Base-by-base conservation (phyloP, 2,888 invertebrate genomes). In the Oxycera nigricornis region DNA sequence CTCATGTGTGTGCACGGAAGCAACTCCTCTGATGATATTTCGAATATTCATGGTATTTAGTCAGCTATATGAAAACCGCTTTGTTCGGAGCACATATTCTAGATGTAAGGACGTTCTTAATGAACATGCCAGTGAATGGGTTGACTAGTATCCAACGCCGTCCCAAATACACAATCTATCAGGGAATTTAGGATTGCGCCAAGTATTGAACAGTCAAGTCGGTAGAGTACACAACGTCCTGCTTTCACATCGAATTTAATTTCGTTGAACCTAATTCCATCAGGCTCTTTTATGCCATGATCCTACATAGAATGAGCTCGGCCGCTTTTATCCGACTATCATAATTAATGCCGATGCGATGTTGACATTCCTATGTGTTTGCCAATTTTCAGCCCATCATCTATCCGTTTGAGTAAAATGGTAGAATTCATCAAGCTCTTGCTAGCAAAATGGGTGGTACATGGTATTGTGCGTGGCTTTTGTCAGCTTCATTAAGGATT, bases 1-100 rank as follows among this genome's bases (percentile, higher is more conserved):
- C 17, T 17, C 17, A 9, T 65, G 65, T 65, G 41, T 50, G 68
- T 30, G 68, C 50, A 20, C 62, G 52, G 30, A 31, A 28, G 24
- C 52, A 20, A 22, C 65, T 65, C 41, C 50, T 14, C 6, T 35
- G 59, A 59, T 72, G 72, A 72, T 55, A 72, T 72, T 72, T 72
- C 59, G 72, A 72, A 72, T 72, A 72, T 72, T 72, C 72, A 72
- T 72, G 72, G 72, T 72, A 72, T 72, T 72, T 72, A 59, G 72
- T 28, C 70, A 72, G 57, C 39, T 72, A 55, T 59, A 57, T 72
- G 30, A 59, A 50, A 68, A 39, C 57, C 41, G 26, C 50, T 59
- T 39, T 1, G 62, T n/a, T 20, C 26, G 2, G 52, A 22, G 24
- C 65, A 24, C n/a, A 52, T 70, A 70, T 55, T 17, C 41, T 22